These are phyloP conservation scores for Cyrtonyx montezumae DNA, from an alignment of 2,113 vertebrate species.

Conservation along the genomic window DNA sequence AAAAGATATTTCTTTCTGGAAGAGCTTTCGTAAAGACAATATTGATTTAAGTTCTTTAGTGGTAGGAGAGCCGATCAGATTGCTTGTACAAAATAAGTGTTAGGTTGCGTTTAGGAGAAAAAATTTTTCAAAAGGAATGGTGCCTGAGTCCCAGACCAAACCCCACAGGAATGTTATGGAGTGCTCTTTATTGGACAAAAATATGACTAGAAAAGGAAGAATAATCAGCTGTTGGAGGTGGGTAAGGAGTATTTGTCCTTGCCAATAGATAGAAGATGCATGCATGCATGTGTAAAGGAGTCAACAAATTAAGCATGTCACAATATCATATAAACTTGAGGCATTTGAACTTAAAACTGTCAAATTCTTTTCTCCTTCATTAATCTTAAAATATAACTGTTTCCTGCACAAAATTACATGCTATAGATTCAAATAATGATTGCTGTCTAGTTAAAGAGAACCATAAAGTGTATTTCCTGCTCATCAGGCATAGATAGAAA, in stretches of 20 bases:
- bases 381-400: conserved; percentile 50
- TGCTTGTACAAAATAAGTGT: background rate
- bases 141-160: background rate
- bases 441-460: conserved; percentile 52
- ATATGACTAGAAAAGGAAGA: background rate
- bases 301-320: conserved; percentile 30
- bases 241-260: conserved; percentile 5
- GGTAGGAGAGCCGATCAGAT: background rate
- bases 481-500: background rate
- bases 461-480: conserved; percentile 28
- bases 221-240: background rate
- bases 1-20: background rate
- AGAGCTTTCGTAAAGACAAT: background rate
- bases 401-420: conserved; percentile 27
- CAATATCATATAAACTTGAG: conserved; percentile 36
- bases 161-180: background rate
- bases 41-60: background rate
- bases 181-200: accelerated
- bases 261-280: background rate
- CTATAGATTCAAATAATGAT: conserved; percentile 48
- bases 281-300: background rate
- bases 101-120: background rate
- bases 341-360: conserved; percentile 42
- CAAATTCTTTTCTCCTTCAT: conserved; percentile 33
- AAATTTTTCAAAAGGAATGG: background rate